Evolutionary conservation across 2,888 invertebrate species (phyloP), one percentile per base, ranked within the genome.

Genomic region (Metopia argyrocephala): DNA sequence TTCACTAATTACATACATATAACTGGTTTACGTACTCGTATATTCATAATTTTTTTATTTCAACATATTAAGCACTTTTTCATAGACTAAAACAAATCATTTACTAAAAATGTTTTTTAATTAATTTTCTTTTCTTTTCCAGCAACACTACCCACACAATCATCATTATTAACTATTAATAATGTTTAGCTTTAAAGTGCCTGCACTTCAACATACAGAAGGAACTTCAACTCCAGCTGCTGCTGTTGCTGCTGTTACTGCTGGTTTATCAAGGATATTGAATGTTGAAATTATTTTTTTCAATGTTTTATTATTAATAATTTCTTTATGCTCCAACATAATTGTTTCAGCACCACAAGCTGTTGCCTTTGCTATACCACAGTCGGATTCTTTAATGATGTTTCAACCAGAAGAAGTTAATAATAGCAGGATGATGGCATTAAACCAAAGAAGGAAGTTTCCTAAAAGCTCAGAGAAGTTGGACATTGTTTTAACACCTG

Each of bases 341-440:
- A 69, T 76, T 46, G 23, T 69, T 64, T 68, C 76, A 68, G 46
- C 64, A 46, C 64, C 52, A 56, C 73, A 69, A 74, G 62, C 80
- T 73, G 73, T 65, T 73, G 71, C 74, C n/a, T 25, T 57, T 38
- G 23, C 70, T 48, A 45, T 12, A n/a, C 23, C 18, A 7, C 7
- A 2, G 1, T 46, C 28, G 6, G 4, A 50, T 21, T 76, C 57
- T 38, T 69, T 74, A 64, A 64, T 28, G 18, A 66, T 46, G 64
- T 57, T 56, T 68, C 66, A 56, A 27, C 64, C 69, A 46, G 28
- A 79, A 46, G 28, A 79, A 50, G 15, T 65, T 45, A 66, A 56
- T 61, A 9, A 0, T 2, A 45, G 28, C 15, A 59, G 27, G 9
- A 56, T 15, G 15, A 31, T 62, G 66, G 20, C 38, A 46, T 46